Base-by-base conservation (phyloP, 2,113 vertebrate species). In the Arenaria interpres region DNA sequence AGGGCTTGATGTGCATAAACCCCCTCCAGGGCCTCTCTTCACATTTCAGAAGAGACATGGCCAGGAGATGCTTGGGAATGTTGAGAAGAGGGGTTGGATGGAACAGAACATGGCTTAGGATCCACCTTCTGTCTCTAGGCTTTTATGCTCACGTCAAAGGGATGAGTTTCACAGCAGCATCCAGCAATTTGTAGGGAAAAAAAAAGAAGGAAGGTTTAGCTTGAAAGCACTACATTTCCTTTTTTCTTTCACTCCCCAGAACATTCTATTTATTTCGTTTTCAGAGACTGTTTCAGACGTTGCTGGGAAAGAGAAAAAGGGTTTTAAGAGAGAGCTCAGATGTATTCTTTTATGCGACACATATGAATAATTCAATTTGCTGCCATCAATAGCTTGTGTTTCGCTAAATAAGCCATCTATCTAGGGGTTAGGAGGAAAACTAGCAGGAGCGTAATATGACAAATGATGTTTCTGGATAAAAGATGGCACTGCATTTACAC, bases 341-440 rank as follows among this genome's bases (percentile, higher is more conserved):
- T 92, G 43, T 69, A 77, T 76, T 95, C 59, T 96, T 97, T 97
- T 85, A 94, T 77, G 81, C 5, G 19, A 93, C 8, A 32, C 27
- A 60, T 59, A 95, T 92, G 83, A 97, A 96, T 97, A 97, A 97
- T 97, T 97, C 74, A 95, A 97, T 89, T 92, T 95, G 79, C 48
- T 93, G 59, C 79, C 89, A 96, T 87, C 81, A 92, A 73, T 89
- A 97, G 74, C 81, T 82, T 89, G 50, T 16, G 14, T 93, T 95
- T 86, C 56, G 81, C 76, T 90, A 97, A 97, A 96, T 88, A 94
- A 93, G 74, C 54, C 74, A 75, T 85, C 85, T 91, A 77, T 85
- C 73, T 86, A 67, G 69, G 77, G 59, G 56, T 54, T 84, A 72
- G 72, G 59, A 92, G 75, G n/a, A 66, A 92, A 92, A 86, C 43